Conservation (phyloP, 2,888 invertebrate genomes). For the Pandemis corylana region DNA sequence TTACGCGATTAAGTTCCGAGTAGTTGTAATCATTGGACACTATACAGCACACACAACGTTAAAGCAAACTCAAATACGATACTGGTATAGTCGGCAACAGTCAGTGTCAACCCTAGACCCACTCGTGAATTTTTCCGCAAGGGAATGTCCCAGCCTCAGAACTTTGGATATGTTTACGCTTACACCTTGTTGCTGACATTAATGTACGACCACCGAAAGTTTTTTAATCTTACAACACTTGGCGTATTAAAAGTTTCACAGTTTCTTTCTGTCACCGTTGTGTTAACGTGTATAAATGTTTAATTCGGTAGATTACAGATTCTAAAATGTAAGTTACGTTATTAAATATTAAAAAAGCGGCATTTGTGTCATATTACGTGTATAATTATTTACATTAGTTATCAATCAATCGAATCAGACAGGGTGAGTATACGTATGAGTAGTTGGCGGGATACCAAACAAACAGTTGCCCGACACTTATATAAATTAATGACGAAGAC, state of each 20-base stretch:
- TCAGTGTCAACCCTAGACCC: conserved; percentile 2
- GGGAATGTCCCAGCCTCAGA: conserved; percentile 24
- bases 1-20: too few relatives aligned
- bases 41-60: too few relatives aligned
- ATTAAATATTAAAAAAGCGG: too few relatives aligned
- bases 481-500: conserved; percentile 22
- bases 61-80: too few relatives aligned
- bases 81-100: neutral
- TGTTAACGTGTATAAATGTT: neutral
- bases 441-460: conserved; percentile 34
- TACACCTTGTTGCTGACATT: conserved; percentile 23
- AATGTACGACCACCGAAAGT: conserved; percentile 22
- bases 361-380: neutral
- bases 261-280: neutral
- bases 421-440: conserved; percentile 7
- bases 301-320: neutral
- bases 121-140: conserved; percentile 30
- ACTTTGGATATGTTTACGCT: conserved; percentile 31
- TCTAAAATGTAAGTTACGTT: too few relatives aligned
- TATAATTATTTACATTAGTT: neutral
- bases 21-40: too few relatives aligned
- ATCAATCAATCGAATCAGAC: conserved; percentile 21
- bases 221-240: conserved; percentile 22
- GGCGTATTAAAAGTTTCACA: conserved; percentile 4
- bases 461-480: conserved; percentile 22